Evolutionary conservation across 2,797 vertebrate genomes (phyloP).

Genomic region (Syndactyla subalaris): DNA sequence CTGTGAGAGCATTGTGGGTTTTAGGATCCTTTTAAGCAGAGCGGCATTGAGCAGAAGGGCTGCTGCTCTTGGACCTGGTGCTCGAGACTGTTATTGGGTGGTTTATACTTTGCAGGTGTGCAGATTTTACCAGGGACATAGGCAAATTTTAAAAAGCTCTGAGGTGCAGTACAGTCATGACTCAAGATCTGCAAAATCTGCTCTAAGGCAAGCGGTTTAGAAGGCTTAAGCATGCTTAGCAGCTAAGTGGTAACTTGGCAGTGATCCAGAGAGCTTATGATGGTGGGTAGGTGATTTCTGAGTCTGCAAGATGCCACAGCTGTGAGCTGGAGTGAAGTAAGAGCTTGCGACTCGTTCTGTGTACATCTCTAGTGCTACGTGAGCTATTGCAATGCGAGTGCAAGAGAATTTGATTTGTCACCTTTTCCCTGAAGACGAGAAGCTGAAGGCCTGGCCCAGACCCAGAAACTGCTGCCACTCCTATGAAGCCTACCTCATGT

Average conservation of each 20-base stretch:
- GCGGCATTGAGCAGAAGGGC: not conserved
- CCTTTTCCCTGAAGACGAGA: not conserved
- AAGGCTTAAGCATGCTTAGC: not conserved
- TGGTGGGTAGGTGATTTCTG: not conserved
- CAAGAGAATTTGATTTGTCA: not conserved
- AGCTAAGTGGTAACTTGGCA: constrained; percentile 11
- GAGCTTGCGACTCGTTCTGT: fast-evolving
- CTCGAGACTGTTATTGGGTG: not conserved
- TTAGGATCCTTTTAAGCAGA: not conserved
- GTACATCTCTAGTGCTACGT: not conserved
- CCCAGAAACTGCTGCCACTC: not conserved
- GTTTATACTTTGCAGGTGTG: not conserved
- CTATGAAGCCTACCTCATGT: not conserved
- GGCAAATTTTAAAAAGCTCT: not conserved
- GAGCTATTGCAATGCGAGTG: not conserved
- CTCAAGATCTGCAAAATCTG: constrained; percentile 7
- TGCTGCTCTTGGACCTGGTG: not conserved
- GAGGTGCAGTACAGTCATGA: not conserved
- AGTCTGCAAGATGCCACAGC: not conserved
- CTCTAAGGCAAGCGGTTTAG: not conserved
- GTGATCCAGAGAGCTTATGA: not conserved
- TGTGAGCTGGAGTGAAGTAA: not conserved
- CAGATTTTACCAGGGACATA: not conserved
- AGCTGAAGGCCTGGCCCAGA: not conserved
- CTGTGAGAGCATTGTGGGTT: not conserved